These are phyloP conservation scores for Brachyhypopomus gauderio DNA, from an alignment of 2,113 vertebrate genomes.

Conservation along the genomic window DNA sequence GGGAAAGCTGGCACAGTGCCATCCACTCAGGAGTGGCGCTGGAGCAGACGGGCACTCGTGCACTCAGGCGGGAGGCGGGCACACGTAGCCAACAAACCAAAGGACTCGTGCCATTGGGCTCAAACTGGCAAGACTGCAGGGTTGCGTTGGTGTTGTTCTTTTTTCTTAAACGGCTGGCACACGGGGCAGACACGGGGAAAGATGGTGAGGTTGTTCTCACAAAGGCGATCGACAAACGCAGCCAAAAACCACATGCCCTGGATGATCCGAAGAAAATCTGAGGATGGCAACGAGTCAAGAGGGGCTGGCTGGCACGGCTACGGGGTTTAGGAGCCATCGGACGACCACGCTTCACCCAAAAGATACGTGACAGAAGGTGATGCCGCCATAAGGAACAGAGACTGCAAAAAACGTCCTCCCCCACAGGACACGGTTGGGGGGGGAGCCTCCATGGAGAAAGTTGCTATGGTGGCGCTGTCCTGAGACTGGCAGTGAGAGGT, in stretches of 20 bases:
- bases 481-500: slow-evolving; percentile 57
- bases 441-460: slow-evolving; percentile 60
- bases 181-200: slow-evolving; percentile 55
- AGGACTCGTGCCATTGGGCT: slow-evolving; percentile 66
- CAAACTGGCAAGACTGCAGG: slow-evolving; percentile 72
- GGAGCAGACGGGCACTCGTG: slow-evolving; percentile 80
- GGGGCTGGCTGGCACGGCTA: slow-evolving; percentile 46
- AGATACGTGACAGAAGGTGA: slow-evolving; percentile 55
- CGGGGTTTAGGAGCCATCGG: slow-evolving; percentile 30
- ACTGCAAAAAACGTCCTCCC: neutral
- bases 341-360: slow-evolving; percentile 16
- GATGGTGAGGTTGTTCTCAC: slow-evolving; percentile 37
- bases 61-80: slow-evolving; percentile 81
- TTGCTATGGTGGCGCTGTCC: slow-evolving; percentile 67
- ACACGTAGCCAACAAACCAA: slow-evolving; percentile 79
- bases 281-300: slow-evolving; percentile 20
- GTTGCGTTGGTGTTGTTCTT: neutral
- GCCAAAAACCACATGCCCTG: slow-evolving; percentile 52
- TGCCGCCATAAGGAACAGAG: slow-evolving; percentile 41
- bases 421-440: slow-evolving; percentile 41
- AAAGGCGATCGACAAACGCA: slow-evolving; percentile 38
- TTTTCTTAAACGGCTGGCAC: slow-evolving; percentile 68
- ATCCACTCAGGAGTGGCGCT: slow-evolving; percentile 98
- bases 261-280: slow-evolving; percentile 40
- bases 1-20: slow-evolving; percentile 97